Conservation (phyloP, 1,140 invertebrate genomes). For the Drosophila lowei region DNA sequence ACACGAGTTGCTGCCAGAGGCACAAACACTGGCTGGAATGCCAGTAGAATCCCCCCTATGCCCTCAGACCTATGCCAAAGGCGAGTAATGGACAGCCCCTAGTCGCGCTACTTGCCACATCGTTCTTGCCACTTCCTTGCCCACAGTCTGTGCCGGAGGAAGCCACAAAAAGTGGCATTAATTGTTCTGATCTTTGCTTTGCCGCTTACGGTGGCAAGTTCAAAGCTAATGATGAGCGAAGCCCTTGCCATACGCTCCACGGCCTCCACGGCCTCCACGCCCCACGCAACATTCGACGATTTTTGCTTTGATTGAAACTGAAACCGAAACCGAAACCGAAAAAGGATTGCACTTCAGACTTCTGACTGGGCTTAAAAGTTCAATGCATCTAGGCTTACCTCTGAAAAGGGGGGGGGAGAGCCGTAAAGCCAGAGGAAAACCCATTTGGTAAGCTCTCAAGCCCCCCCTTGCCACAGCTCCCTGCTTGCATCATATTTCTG, state of each 20-base stretch:
- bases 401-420: neutral
- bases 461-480: neutral
- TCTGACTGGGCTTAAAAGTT: slow-evolving; percentile 62
- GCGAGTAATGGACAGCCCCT: too few relatives aligned
- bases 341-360: slow-evolving; percentile 44
- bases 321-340: slow-evolving; percentile 75
- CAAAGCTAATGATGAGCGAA: slow-evolving; percentile 65
- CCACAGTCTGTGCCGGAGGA: slow-evolving; percentile 15
- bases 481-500: slow-evolving; percentile 20
- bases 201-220: slow-evolving; percentile 45
- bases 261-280: too few relatives aligned
- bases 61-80: too few relatives aligned
- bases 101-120: neutral
- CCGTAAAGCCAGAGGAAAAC: neutral
- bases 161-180: slow-evolving; percentile 63
- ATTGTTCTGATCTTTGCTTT: slow-evolving; percentile 47
- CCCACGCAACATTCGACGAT: slow-evolving; percentile 28
- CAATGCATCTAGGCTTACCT: slow-evolving; percentile 64
- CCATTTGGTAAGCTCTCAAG: neutral
- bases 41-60: too few relatives aligned
- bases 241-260: slow-evolving; percentile 28
- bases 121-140: too few relatives aligned
- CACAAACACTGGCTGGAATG: too few relatives aligned
- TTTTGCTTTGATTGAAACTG: slow-evolving; percentile 72
- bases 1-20: too few relatives aligned